Evolutionary conservation across 2,797 vertebrate genomes (phyloP), one percentile per base, ranked within the genome.

Genomic region (Moxostoma hubbsi): DNA sequence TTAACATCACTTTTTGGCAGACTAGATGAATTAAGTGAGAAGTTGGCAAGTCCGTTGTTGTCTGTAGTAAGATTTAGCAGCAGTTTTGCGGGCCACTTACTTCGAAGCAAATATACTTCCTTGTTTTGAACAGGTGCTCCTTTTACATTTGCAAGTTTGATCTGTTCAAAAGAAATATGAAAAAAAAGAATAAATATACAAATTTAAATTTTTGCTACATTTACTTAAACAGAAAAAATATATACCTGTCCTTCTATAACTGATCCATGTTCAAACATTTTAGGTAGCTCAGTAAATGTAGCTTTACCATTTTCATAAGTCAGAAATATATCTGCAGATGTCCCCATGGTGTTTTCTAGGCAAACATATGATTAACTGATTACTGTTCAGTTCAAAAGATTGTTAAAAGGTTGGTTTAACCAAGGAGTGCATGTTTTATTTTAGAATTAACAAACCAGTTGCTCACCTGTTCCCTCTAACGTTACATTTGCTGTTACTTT

Each of bases 1-100:
- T 0, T 0, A 47, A 90, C 70, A 45, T 81, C 46, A 0, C 9
- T 63, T 0, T 7, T 5, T 43, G 78, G 57, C 49, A 45, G 3
- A 10, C 7, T 0, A 0, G 82, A n/a, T 0, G 89, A 85, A 63
- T 81, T 73, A 0, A 92, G 5, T 9, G 88, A 85, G 83, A 93
- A 93, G 2, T 13, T 4, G 16, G 90, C 89, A 0, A 89, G 4
- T 15, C 92, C 92, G 1, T 88, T 5, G 1, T 11, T 51, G 80
- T 91, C 80, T 1, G 92, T 92, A 8, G 91, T 92, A 11, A 92
- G 86, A 62, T 90, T 93, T 45, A 83, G 73, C 0, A 87, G 10
- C 4, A 0, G 46, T 1, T 5, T 12, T 15, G 49, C 0, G 0
- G 65, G 6, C 88, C 88, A 87, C 1, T 0, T 13, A 6, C 61